Evolutionary conservation across 2,113 vertebrate species (phyloP).

Genomic region (Hyaena hyaena): DNA sequence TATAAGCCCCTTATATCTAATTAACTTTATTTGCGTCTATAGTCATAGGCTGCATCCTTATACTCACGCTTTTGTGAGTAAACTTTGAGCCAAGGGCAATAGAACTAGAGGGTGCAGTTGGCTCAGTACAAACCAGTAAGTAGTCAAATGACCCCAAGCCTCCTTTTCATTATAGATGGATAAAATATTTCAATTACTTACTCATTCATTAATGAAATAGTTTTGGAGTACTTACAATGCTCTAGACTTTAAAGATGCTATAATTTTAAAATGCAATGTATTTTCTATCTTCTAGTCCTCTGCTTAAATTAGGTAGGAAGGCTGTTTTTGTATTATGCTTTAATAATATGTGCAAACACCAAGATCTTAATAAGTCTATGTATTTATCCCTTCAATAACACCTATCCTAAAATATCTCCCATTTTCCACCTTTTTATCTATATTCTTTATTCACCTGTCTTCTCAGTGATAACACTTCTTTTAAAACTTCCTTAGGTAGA

Average conservation of each 20-base stretch:
- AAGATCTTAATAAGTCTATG: not conserved
- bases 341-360: not conserved
- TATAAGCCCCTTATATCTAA: not conserved
- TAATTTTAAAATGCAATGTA: not conserved
- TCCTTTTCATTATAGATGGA: not conserved
- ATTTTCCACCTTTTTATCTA: conserved; percentile 4
- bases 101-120: not conserved
- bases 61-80: not conserved
- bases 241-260: not conserved
- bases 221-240: not conserved
- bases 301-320: not conserved
- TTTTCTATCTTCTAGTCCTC: not conserved
- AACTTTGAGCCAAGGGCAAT: not conserved
- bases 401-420: not conserved
- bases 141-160: not conserved
- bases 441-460: not conserved
- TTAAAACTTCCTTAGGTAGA: not conserved
- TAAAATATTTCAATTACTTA: not conserved
- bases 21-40: not conserved
- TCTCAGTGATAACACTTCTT: not conserved
- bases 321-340: not conserved
- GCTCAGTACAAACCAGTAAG: not conserved
- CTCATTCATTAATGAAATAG: not conserved
- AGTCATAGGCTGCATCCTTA: not conserved
- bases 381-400: conserved; percentile 8